Evolutionary conservation across 2,113 vertebrate genomes (phyloP).

Genomic region (Eurypyga helias): DNA sequence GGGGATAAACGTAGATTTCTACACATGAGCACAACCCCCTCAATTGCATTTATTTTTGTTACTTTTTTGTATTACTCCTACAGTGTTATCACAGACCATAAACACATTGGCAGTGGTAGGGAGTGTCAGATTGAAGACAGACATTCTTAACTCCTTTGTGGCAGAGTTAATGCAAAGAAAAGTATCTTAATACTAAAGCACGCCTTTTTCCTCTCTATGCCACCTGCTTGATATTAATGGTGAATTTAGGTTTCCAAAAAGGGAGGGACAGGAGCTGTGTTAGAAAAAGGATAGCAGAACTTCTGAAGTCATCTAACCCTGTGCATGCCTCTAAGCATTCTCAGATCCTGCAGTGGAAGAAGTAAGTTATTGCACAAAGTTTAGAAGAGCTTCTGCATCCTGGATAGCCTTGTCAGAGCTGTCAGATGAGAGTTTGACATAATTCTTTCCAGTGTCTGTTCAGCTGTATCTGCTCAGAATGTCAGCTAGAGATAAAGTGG

Average conservation of each 20-base stretch:
- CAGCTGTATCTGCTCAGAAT: not conserved
- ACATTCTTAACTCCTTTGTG: not conserved
- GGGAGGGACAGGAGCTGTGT: not conserved
- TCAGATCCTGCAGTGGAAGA: not conserved
- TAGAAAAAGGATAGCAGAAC: not conserved
- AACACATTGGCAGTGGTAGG: not conserved
- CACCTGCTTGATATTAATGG: fast-evolving
- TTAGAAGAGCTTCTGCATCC: not conserved
- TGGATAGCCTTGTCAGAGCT: not conserved
- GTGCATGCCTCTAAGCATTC: not conserved
- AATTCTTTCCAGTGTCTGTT: not conserved
- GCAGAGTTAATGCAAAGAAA: not conserved
- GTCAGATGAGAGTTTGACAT: not conserved
- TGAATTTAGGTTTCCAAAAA: not conserved
- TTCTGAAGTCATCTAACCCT: not conserved
- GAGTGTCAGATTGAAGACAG: not conserved
- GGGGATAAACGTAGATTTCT: not conserved
- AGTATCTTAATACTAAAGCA: not conserved
- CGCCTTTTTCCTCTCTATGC: not conserved
- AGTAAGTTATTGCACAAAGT: not conserved
- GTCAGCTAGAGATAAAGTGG: not conserved
- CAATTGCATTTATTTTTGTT: not conserved
- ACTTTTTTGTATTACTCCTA: not conserved
- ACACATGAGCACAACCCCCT: not conserved
- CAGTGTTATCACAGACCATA: not conserved